Base-by-base conservation (phyloP, 2,888 invertebrate genomes). In the Kryphioiulus occultus region DNA sequence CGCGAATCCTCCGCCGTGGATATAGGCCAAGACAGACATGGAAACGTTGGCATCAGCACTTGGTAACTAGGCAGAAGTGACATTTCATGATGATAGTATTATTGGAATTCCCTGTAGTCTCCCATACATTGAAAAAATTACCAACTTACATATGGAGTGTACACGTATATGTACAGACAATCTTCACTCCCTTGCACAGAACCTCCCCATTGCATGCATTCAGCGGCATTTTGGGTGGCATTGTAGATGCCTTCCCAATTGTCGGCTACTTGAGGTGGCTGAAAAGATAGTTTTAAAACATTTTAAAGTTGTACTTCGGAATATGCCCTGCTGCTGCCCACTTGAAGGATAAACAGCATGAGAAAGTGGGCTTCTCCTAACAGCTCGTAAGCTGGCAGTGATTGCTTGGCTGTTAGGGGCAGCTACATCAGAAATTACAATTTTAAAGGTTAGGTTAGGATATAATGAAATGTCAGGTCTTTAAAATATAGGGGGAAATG, bases 1-100 rank as follows among this genome's bases (percentile, higher is more conserved):
- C 15, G 5, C 10, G 26, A 83, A 87, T 22, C 87, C 87, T 10
- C 87, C 87, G 44, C 84, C 87, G 22, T 87, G 87, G 7, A 87
- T 87, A 35, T 9, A 87, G 1, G 32, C 87, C 39, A 83, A n/a
- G 22, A 87, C 87, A n/a, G 87, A 42, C 87, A 78, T 12, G 10
- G 68, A 26, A 32, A n/a, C 17, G 1, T 17, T n/a, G 84, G 35
- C 32, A 19, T 35, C 84, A 35, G 35, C 42, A n/a, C 9, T 84
- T 39, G 84, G 84, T 12, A 84, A 15, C 84, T 84, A 84, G 12
- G 42, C 19, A 35, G 12, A 35, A 2, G 7, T 35, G 3, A 35
- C 2, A 35, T 35, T 35, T 35, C 35, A 35, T 4, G 7, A 35
- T 35, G 3, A 35, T 35, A 35, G n/a, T n/a, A n/a, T n/a, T 35